Evolutionary conservation across 2,888 invertebrate species (phyloP).

Genomic region (Thyatira batis): DNA sequence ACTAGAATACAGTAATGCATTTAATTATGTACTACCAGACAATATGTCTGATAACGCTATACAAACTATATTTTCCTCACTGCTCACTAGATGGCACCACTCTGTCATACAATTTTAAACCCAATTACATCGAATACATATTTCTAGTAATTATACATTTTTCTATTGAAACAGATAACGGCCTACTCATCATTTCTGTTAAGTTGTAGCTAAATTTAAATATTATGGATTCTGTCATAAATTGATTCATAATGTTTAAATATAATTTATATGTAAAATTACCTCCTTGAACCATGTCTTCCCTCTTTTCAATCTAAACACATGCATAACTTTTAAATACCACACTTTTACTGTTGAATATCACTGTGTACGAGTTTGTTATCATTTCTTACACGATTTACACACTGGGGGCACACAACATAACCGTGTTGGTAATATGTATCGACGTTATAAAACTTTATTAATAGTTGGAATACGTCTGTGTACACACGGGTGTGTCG

Average conservation of each 20-base stretch:
- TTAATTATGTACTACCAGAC: too few species aligned
- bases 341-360: slow-evolving; percentile 11
- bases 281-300: slow-evolving; percentile 74
- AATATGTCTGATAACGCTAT: too few species aligned
- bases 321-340: slow-evolving; percentile 28
- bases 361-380: slow-evolving; percentile 6
- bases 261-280: slow-evolving; percentile 13
- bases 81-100: neutral
- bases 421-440: slow-evolving; percentile 9
- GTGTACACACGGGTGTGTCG: neutral
- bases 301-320: slow-evolving; percentile 59
- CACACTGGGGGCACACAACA: slow-evolving; percentile 8
- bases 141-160: neutral
- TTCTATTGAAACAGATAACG: neutral
- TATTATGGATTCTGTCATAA: too few species aligned
- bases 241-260: neutral
- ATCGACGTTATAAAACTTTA: neutral
- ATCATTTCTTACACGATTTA: slow-evolving; percentile 13
- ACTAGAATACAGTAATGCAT: too few species aligned
- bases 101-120: neutral
- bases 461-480: neutral
- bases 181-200: neutral
- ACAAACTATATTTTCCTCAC: too few species aligned
- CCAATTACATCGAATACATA: neutral
- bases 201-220: too few species aligned